Conservation (phyloP, 2,113 vertebrate genomes). For the Anguilla rostrata region DNA sequence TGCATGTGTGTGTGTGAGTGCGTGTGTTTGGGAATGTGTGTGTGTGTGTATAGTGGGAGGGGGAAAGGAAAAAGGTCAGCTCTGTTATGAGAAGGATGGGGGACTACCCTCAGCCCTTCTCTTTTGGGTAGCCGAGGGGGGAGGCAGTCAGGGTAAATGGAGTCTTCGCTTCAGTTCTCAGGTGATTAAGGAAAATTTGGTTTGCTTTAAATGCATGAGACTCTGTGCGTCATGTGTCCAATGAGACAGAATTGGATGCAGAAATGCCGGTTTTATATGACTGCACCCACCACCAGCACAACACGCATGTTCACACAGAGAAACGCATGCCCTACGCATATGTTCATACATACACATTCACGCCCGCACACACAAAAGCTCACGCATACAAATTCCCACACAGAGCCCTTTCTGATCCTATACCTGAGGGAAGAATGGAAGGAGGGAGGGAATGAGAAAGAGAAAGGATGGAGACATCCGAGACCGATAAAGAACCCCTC, state of each 20-base stretch:
- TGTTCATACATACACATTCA: neutral
- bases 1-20: neutral
- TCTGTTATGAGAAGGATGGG: conserved; percentile 14
- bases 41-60: neutral
- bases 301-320: neutral
- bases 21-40: neutral
- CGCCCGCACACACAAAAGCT: conserved; percentile 1
- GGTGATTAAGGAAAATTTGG: conserved; percentile 17
- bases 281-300: neutral
- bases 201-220: conserved; percentile 19
- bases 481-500: conserved; percentile 14
- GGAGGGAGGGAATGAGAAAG: neutral
- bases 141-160: neutral
- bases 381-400: neutral
- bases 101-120: neutral
- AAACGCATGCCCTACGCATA: neutral
- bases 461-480: conserved; percentile 1
- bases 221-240: neutral
- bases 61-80: conserved; percentile 20
- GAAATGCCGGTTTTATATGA: neutral
- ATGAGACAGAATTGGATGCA: neutral
- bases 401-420: conserved; percentile 12
- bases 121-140: neutral
- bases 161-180: neutral
- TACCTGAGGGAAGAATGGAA: neutral